A percentile compares a stretch with the other conserved stretches of the same genome.
Conservation (phyloP, 2,797 vertebrate species). For the Cirrhinus molitorella region DNA sequence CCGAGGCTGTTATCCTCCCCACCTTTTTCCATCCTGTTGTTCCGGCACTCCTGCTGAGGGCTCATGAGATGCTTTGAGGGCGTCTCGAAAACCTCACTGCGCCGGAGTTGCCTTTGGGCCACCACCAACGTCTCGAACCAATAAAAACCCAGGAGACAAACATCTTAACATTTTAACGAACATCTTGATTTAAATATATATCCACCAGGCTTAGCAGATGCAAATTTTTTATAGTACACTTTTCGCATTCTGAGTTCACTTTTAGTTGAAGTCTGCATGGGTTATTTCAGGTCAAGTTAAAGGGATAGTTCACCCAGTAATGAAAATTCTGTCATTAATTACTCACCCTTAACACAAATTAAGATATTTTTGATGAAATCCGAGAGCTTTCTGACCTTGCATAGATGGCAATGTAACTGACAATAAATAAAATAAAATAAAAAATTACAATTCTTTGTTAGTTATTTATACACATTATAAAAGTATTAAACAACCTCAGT, state of each 20-base stretch:
- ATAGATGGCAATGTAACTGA: too few species aligned
- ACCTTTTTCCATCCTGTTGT: conserved; percentile 41
- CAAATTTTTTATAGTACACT: not conserved
- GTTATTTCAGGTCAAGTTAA: not conserved
- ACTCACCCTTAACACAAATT: too few species aligned
- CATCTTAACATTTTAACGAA: not conserved
- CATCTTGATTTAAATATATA: not conserved
- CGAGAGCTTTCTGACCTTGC: too few species aligned
- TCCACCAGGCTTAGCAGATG: not conserved
- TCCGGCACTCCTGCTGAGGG: conserved; percentile 38
- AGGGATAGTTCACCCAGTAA: too few species aligned
- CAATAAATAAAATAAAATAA: too few species aligned
- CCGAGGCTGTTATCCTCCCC: conserved; percentile 34
- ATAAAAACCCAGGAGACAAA: conserved; percentile 25
- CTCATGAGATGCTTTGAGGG: conserved; percentile 4
- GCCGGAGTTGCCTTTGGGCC: conserved; percentile 25
- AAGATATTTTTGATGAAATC: too few species aligned
- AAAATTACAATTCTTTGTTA: too few species aligned
- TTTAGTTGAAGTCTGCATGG: not conserved
- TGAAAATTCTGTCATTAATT: too few species aligned
- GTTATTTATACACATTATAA: too few species aligned
- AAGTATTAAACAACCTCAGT: too few species aligned
- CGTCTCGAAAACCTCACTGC: not conserved
- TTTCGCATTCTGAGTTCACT: not conserved
- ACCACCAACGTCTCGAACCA: conserved; percentile 18